Conservation (phyloP, 2,888 invertebrate species). For the Stenichneumon culpator region DNA sequence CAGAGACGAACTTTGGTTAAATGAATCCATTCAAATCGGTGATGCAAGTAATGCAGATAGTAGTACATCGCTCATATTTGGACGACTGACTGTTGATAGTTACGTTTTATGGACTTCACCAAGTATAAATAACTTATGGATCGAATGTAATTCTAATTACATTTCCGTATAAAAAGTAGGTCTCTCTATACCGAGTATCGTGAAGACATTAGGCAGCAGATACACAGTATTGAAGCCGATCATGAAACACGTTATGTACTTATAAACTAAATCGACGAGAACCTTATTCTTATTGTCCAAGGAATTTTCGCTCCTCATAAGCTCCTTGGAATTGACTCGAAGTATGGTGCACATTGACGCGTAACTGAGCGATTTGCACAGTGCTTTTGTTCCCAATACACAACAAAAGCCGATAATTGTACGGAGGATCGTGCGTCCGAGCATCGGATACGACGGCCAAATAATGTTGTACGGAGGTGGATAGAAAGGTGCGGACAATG, state of each 20-base stretch:
- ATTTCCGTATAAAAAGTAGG: constrained; percentile 95
- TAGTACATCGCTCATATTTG: neutral
- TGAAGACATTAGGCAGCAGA: constrained; percentile 92
- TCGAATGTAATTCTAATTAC: constrained; percentile 82
- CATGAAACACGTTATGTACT: constrained; percentile 92
- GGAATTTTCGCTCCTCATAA: constrained; percentile 89
- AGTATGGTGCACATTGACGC: constrained; percentile 90
- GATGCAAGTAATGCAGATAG: neutral
- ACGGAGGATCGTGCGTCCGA: constrained; percentile 89
- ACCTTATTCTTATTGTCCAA: constrained; percentile 90
- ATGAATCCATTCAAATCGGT: constrained; percentile 5
- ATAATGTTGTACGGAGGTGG: constrained; percentile 92
- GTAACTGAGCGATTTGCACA: constrained; percentile 90
- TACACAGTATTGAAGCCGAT: constrained; percentile 93
- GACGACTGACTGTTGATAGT: neutral
- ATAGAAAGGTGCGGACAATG: constrained; percentile 87
- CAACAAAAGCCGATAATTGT: constrained; percentile 92
- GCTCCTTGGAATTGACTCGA: constrained; percentile 89
- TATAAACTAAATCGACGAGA: constrained; percentile 93
- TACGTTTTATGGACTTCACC: neutral
- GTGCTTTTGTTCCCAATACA: constrained; percentile 89
- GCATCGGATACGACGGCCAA: constrained; percentile 92
- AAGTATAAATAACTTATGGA: neutral
- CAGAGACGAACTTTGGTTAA: constrained; percentile 13
- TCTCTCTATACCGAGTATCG: constrained; percentile 91